Evolutionary conservation across 2,888 invertebrate genomes (phyloP).

Genomic region (Pristionchus japonicus): DNA sequence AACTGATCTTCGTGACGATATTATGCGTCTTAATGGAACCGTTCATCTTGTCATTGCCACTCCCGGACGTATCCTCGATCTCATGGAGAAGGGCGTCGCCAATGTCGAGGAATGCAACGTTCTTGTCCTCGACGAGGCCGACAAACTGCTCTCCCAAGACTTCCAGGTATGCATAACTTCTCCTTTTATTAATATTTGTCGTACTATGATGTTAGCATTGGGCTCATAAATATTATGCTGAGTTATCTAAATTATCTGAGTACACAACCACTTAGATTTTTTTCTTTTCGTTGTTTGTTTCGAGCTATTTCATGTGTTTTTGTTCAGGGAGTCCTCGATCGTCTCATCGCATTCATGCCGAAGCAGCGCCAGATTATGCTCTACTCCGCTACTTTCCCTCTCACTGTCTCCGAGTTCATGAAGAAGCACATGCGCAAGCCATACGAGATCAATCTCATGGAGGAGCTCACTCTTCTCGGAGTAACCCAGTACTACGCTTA

Average conservation of each 20-base stretch:
- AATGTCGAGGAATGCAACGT: slow-evolving; percentile 96
- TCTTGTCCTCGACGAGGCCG: slow-evolving; percentile 97
- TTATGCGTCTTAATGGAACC: slow-evolving; percentile 98
- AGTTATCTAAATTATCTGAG: slow-evolving; percentile 37
- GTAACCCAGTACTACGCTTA: slow-evolving; percentile 99
- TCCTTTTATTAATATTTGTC: background rate
- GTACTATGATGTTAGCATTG: slow-evolving; percentile 41
- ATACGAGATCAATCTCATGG: slow-evolving; percentile 99
- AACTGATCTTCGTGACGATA: slow-evolving; percentile 92
- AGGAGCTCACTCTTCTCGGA: slow-evolving; percentile 97
- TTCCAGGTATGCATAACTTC: slow-evolving; percentile 83
- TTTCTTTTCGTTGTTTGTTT: too few species aligned
- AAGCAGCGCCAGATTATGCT: slow-evolving; percentile 95
- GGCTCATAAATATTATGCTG: slow-evolving; percentile 16
- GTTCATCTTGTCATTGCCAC: slow-evolving; percentile 96
- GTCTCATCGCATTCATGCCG: slow-evolving; percentile 92
- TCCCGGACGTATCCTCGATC: slow-evolving; percentile 97
- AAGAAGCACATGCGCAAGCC: slow-evolving; percentile 92
- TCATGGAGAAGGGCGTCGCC: slow-evolving; percentile 96
- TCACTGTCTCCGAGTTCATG: slow-evolving; percentile 99
- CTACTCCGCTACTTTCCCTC: slow-evolving; percentile 98
- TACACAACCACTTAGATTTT: too few species aligned
- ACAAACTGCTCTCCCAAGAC: slow-evolving; percentile 98
- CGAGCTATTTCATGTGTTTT: too few species aligned
- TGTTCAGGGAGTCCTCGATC: slow-evolving; percentile 95